phyloP scores from a whole-genome alignment of 2,113 vertebrate species.

The Oncorhynchus tshawytscha region DNA sequence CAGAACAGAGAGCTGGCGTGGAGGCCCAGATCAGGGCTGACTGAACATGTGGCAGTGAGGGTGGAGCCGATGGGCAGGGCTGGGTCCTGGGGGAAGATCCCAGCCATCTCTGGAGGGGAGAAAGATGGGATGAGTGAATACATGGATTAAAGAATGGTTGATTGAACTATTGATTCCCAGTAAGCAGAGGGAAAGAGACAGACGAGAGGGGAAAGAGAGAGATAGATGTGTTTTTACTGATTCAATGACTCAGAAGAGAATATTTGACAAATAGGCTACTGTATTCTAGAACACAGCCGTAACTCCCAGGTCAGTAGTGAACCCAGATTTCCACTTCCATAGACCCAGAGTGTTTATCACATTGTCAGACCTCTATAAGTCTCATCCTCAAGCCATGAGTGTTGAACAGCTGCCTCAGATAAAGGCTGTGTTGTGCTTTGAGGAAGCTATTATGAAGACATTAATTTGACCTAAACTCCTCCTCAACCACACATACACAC shows the following conservation, averaged over 20 bases:
- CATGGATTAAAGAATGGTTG: slow-evolving; percentile 12
- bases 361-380: slow-evolving; percentile 51
- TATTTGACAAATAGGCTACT: neutral
- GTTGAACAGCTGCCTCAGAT: slow-evolving; percentile 35
- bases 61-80: slow-evolving; percentile 90
- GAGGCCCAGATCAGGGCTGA: slow-evolving; percentile 77
- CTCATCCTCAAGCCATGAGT: slow-evolving; percentile 38
- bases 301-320: no score
- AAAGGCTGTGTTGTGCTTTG: slow-evolving; percentile 38
- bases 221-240: neutral
- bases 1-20: slow-evolving; percentile 89
- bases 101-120: slow-evolving; percentile 80
- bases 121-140: neutral
- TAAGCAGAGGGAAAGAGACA: neutral
- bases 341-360: slow-evolving; percentile 41
- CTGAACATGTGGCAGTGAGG: slow-evolving; percentile 88
- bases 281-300: neutral
- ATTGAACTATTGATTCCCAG: no score
- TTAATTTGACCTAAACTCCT: slow-evolving; percentile 17
- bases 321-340: neutral
- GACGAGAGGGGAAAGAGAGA: neutral
- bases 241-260: neutral
- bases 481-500: neutral
- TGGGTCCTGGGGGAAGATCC: slow-evolving; percentile 90
- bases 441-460: slow-evolving; percentile 38